phyloP scores from a whole-genome alignment of 2,888 invertebrate genomes.

The Melipona beecheii region DNA sequence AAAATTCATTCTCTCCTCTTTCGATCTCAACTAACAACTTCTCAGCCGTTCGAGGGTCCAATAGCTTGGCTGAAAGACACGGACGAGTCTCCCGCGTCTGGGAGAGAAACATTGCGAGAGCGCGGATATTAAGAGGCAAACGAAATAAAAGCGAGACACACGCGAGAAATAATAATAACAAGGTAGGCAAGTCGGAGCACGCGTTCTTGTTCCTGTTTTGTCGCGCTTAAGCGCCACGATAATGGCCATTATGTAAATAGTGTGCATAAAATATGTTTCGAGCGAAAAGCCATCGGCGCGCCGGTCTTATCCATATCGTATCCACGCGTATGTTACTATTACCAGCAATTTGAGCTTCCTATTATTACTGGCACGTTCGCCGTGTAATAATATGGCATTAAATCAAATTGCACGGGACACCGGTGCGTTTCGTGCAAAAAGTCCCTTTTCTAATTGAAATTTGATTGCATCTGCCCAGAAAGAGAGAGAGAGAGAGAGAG shows the following conservation, averaged over 20 bases:
- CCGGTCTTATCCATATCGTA: slow-evolving; percentile 50
- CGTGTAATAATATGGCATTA: slow-evolving; percentile 59
- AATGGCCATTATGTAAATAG: slow-evolving; percentile 49
- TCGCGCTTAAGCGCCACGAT: slow-evolving; percentile 26
- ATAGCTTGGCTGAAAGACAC: background rate
- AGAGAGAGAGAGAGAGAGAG: slow-evolving; percentile 4
- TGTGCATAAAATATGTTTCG: slow-evolving; percentile 37
- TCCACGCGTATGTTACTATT: slow-evolving; percentile 57
- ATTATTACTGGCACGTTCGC: slow-evolving; percentile 60
- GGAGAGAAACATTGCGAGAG: background rate
- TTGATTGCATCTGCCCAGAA: slow-evolving; percentile 52
- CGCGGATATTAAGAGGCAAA: background rate
- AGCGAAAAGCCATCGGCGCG: slow-evolving; percentile 25
- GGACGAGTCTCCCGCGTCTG: background rate
- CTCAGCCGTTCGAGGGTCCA: no score
- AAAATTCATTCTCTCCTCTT: no score
- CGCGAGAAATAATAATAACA: background rate
- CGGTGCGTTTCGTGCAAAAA: slow-evolving; percentile 54
- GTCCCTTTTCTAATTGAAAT: slow-evolving; percentile 61
- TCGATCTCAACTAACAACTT: no score
- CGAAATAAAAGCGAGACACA: no score
- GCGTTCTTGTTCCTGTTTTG: slow-evolving; percentile 12
- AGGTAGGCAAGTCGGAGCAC: slow-evolving; percentile 1
- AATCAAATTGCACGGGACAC: slow-evolving; percentile 57
- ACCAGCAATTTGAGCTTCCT: slow-evolving; percentile 59